These are phyloP conservation scores for Periparus ater DNA, from an alignment of 2,797 vertebrate genomes.

Conservation along the genomic window DNA sequence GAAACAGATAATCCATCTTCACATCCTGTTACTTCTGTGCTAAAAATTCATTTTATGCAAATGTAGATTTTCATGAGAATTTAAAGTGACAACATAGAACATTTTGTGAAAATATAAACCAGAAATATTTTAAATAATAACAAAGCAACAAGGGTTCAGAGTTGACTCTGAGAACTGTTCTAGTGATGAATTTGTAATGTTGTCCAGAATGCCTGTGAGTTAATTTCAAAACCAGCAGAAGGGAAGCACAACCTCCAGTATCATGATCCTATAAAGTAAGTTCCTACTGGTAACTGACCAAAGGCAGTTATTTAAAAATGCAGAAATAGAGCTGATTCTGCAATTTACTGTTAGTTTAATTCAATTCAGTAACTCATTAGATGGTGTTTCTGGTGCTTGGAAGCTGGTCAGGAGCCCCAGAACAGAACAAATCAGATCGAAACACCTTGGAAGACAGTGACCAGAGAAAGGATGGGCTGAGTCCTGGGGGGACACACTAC, in stretches of 20 bases:
- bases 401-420: not conserved
- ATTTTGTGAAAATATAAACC: not conserved
- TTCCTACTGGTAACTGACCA: not conserved
- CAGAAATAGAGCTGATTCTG: not conserved
- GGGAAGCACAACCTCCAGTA: not conserved
- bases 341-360: not conserved
- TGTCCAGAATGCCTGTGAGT: not conserved
- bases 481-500: not conserved
- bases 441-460: not conserved
- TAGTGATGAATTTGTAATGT: not conserved
- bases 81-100: not conserved
- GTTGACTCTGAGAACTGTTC: not conserved
- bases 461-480: not conserved
- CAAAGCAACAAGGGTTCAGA: not conserved
- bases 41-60: not conserved
- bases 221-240: not conserved
- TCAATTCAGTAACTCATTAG: not conserved
- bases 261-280: not conserved
- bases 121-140: not conserved
- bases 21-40: not conserved
- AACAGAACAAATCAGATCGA: not conserved
- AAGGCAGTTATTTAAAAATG: not conserved
- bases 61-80: not conserved
- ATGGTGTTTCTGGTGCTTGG: not conserved
- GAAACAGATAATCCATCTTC: not conserved